A percentile compares a stretch with the other conserved stretches of the same genome.
phyloP scores from a whole-genome alignment of 1,140 invertebrate species.

The Berghia stephanieae region DNA sequence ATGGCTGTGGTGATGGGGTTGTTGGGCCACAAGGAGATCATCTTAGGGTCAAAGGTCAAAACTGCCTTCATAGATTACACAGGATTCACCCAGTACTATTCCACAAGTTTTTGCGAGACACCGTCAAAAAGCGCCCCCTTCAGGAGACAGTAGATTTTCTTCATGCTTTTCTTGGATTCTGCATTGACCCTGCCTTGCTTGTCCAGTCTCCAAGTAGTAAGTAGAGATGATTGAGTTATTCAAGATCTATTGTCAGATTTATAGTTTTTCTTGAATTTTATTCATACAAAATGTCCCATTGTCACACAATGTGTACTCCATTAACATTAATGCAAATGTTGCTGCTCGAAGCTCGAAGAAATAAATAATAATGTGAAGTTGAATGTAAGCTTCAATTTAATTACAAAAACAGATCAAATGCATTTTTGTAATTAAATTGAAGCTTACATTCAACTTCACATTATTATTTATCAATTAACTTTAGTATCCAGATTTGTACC shows the following conservation, averaged over 20 bases:
- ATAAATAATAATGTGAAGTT: no score
- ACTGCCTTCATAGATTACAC: constrained; percentile 80
- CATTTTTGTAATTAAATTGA: no score
- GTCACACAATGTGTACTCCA: no score
- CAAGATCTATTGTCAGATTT: neutral
- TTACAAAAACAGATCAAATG: no score
- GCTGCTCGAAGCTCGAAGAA: no score
- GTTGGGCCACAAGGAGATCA: constrained; percentile 71
- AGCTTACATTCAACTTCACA: no score
- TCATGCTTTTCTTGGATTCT: constrained; percentile 94
- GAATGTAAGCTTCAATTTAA: no score
- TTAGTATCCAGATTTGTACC: no score
- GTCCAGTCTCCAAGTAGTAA: constrained; percentile 42
- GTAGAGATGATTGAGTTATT: neutral
- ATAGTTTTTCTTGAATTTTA: no score
- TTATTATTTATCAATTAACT: no score
- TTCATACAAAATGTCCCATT: no score
- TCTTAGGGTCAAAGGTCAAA: constrained; percentile 86
- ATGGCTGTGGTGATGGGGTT: constrained; percentile 85
- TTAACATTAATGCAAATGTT: no score
- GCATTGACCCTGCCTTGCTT: constrained; percentile 81
- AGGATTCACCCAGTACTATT: constrained; percentile 69
- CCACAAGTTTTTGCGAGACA: constrained; percentile 77
- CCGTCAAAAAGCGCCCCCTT: constrained; percentile 80
- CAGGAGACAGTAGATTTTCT: constrained; percentile 91